A percentile compares a stretch with the other conserved stretches of the same genome.
Evolutionary conservation across 1,140 invertebrate species (phyloP).

Genomic region (Drosophila azteca): DNA sequence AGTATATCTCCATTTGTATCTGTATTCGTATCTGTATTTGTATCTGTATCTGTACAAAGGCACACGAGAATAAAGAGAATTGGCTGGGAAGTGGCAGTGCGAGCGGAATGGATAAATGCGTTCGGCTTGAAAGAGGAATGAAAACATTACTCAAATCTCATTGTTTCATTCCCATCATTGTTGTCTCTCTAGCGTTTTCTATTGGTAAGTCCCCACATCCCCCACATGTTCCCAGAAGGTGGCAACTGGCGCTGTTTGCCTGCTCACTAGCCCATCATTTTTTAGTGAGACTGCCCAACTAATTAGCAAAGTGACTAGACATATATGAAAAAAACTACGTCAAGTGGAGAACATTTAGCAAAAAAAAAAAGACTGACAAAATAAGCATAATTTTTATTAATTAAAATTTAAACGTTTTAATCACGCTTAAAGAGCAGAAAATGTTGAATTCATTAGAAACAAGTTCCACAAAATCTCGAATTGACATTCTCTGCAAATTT

Average conservation of each 20-base stretch:
- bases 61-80: constrained; percentile 49
- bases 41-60: constrained; percentile 25
- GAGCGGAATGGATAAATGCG: constrained; percentile 23
- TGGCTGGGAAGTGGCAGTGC: constrained; percentile 20
- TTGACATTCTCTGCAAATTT: neutral
- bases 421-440: neutral
- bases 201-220: neutral
- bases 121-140: constrained; percentile 9
- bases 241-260: neutral
- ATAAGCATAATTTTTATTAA: neutral
- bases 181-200: neutral
- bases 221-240: neutral
- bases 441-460: neutral
- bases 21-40: constrained; percentile 10
- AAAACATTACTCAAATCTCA: constrained; percentile 33
- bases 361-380: neutral
- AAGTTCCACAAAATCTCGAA: constrained; percentile 6
- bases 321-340: neutral
- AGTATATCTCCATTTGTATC: constrained; percentile 22
- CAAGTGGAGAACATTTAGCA: neutral
- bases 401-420: neutral
- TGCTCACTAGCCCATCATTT: neutral
- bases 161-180: constrained; percentile 43
- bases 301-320: constrained; percentile 35
- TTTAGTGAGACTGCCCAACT: neutral